Evolutionary conservation across 2,113 vertebrate genomes (phyloP), one percentile per base, ranked within the genome.

Genomic region (Psettodes erumei): DNA sequence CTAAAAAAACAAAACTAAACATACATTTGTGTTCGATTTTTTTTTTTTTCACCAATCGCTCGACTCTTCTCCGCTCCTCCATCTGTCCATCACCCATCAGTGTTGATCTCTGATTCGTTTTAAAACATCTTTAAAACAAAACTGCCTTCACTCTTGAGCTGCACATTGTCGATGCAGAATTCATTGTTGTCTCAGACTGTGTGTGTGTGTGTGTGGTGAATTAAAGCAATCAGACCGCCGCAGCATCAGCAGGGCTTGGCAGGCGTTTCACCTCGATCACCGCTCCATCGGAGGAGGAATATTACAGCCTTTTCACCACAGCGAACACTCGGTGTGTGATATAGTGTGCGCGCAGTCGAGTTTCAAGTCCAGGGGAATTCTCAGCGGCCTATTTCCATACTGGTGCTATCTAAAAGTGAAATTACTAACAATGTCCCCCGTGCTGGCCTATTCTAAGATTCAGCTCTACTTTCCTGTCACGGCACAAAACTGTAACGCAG

Each of bases 351-450:
- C 42, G 3, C 42, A 42, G 56, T 55, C n/a, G 32, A 19, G 63
- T 81, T 89, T 85, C n/a, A 70, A 67, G 82, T 88, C 70, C 66
- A 62, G 89, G 91, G 91, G 89, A 91, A 86, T 92, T 90, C 83
- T 84, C 84, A 80, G 75, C 43, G 74, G 71, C 79, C 70, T 72
- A 86, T 92, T 91, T 89, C 82, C 69, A 85, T 84, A 69, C 74
- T 19, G 59, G 78, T 45, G 80, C 66, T 66, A 70, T 80, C 66
- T 81, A 73, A 87, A 91, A 86, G 69, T 70, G 77, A 89, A 90
- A 92, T 62, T 23, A 72, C 38, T 18, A 16, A 76, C 61, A 70
- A 23, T 62, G 59, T 78, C 69, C 67, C n/a, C 35, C 19, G 16
- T 42, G 50, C 74, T 62, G 61, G 27, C 33, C 32, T 70, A 28